These are phyloP conservation scores for Pantherophis guttatus DNA, from an alignment of 2,113 vertebrate species.

Conservation along the genomic window DNA sequence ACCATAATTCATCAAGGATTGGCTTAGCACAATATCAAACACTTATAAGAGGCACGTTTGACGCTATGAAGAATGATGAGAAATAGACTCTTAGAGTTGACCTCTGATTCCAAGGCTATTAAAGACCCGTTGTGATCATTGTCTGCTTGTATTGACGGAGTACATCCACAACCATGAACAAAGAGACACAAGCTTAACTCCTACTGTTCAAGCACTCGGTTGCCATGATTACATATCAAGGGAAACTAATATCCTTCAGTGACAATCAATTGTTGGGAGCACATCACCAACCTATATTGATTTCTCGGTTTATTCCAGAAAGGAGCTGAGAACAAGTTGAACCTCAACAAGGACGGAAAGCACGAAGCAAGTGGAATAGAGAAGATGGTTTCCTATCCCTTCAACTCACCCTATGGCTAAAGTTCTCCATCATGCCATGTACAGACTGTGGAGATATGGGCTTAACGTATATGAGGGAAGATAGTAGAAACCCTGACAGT, in stretches of 20 bases:
- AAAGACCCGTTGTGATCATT: background rate
- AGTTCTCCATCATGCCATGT: background rate
- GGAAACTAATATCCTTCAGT: background rate
- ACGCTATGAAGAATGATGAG: background rate
- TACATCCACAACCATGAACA: background rate
- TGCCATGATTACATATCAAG: constrained; percentile 25
- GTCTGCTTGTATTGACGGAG: constrained; percentile 9
- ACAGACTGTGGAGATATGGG: background rate
- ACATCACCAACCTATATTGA: constrained; percentile 14
- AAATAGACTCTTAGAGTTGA: background rate
- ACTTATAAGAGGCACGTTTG: background rate
- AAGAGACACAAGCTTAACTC: constrained; percentile 16
- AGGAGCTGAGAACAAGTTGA: background rate
- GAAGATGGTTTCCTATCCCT: background rate
- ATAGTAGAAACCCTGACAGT: background rate
- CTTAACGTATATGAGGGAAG: background rate
- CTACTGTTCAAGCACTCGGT: background rate
- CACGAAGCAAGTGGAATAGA: background rate
- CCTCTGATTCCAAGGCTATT: background rate
- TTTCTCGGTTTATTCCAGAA: constrained; percentile 11
- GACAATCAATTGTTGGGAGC: constrained; percentile 6
- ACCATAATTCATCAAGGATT: background rate
- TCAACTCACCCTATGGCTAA: background rate
- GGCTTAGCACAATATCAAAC: background rate
- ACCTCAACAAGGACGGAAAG: background rate